Percentiles rank a stretch among this genome's conserved stretches.
Conservation (phyloP, 1,140 invertebrate genomes). For the Anthonomus grandis region DNA sequence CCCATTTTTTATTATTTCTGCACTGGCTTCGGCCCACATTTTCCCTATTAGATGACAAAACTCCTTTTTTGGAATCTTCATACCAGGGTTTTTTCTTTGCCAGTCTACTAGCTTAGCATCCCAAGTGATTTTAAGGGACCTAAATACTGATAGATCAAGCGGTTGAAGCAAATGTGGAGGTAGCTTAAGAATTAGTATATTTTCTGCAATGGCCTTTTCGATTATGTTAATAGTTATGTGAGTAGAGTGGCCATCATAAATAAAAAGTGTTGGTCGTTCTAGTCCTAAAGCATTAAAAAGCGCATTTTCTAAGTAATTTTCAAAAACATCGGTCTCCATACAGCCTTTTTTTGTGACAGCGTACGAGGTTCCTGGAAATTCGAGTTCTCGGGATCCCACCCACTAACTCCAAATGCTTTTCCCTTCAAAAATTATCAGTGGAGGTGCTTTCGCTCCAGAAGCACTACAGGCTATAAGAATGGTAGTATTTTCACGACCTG, state of each 20-base stretch:
- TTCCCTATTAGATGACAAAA: no score
- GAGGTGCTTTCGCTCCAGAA: constrained; percentile 41
- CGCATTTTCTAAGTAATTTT: constrained; percentile 40
- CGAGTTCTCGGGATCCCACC: constrained; percentile 13
- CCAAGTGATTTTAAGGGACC: no score
- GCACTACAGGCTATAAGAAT: constrained; percentile 42
- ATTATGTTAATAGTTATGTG: constrained; percentile 40
- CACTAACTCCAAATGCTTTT: constrained; percentile 34
- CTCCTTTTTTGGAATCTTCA: no score
- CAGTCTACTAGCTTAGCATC: no score
- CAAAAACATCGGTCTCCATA: constrained; percentile 36
- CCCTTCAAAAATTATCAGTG: constrained; percentile 44
- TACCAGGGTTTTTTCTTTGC: no score
- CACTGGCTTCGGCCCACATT: no score
- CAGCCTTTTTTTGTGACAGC: constrained; percentile 41
- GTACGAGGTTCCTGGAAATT: constrained; percentile 40
- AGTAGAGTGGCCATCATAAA: constrained; percentile 46
- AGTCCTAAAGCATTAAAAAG: constrained; percentile 31
- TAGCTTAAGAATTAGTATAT: no score
- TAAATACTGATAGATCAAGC: no score
- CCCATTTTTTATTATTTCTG: no score
- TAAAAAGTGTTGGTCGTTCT: constrained; percentile 36
- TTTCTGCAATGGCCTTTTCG: no score
- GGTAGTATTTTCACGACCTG: constrained; percentile 44
- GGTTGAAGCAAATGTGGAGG: no score